Base-by-base conservation (phyloP, 2,113 vertebrate genomes). In the Penelope pileata region DNA sequence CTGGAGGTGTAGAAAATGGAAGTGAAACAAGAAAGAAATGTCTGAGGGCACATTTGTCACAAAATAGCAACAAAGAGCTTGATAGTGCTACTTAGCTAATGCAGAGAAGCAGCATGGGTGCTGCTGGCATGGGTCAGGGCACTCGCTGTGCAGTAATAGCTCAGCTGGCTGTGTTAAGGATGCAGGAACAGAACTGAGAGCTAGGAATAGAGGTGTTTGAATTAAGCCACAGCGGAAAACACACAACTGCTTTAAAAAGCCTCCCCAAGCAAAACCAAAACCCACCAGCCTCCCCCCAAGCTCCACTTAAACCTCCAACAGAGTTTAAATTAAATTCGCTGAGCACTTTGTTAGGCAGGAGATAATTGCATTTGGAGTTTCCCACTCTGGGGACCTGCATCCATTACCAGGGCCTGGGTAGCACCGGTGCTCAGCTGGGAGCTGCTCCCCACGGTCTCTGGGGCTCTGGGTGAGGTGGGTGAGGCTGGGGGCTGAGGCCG, bases 381-480 rank as follows among this genome's bases (percentile, higher is more conserved):
- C 38, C 24, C 26, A 4, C 34, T 64, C 77, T 22, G 0, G 1
- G 26, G 6, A 64, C 38, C 76, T 19, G 19, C 8, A 8, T 36
- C 38, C 2, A 0, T 30, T 29, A 10, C 5, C 16, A 16, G 22
- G 10, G 29, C 45, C 36, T 9, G 51, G 51, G 2, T 36, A 10
- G 3, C 1, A 4, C 58, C 7, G 22, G 34, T 50, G 59, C 4
- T 1, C 1, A 4, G n/a, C 0, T 1, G 17, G 48, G 43, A 66
- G 50, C 22, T 18, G 38, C 53, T 62, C 77, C 70, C n/a, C n/a
- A n/a, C n/a, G n/a, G n/a, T n/a, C n/a, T n/a, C n/a, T n/a, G n/a
- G n/a, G n/a, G n/a, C 36, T 60, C 45, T 16, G 54, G 7, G 7
- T 9, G n/a, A 18, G 27, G 0, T 13, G 17, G 38, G 3, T 48